Percentiles rank a stretch among this genome's conserved stretches.
Conservation (phyloP, 2,888 invertebrate species). For the Magallana nippona region DNA sequence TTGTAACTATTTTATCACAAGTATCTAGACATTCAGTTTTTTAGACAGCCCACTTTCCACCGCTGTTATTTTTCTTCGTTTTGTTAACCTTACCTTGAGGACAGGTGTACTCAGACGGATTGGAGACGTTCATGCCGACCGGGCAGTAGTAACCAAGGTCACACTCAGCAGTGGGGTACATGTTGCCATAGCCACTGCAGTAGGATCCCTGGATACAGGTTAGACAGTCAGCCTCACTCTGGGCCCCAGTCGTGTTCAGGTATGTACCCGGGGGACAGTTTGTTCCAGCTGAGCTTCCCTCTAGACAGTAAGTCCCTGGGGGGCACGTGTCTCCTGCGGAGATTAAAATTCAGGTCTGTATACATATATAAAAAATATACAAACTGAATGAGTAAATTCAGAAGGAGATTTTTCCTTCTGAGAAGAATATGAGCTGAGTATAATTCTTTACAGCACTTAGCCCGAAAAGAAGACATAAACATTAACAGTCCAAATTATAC, state of each 20-base stretch:
- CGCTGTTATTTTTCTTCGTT: too few relatives aligned
- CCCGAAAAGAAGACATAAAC: too few relatives aligned
- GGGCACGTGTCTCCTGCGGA: conserved; percentile 69
- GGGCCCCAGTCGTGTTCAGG: conserved; percentile 71
- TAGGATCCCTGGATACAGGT: conserved; percentile 72
- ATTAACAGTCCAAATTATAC: too few relatives aligned
- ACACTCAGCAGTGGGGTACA: conserved; percentile 67
- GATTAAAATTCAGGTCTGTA: neutral
- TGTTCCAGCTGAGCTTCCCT: conserved; percentile 68
- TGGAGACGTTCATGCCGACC: conserved; percentile 68
- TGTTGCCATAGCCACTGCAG: conserved; percentile 76
- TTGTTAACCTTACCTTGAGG: too few relatives aligned
- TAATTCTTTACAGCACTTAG: too few relatives aligned
- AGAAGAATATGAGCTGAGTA: too few relatives aligned
- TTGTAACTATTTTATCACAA: too few relatives aligned
- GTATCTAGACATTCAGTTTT: too few relatives aligned
- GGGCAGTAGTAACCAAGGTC: conserved; percentile 75
- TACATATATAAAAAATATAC: too few relatives aligned
- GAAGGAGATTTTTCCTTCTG: too few relatives aligned
- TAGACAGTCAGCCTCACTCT: conserved; percentile 67
- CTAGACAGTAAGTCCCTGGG: conserved; percentile 70
- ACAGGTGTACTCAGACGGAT: conserved; percentile 72
- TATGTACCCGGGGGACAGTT: conserved; percentile 76
- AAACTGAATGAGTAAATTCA: too few relatives aligned
- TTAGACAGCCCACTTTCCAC: too few relatives aligned